Percentiles rank a stretch among this genome's conserved stretches.
Conservation (phyloP, 1,140 invertebrate species). For the Scaptodrosophila lebanonensis region DNA sequence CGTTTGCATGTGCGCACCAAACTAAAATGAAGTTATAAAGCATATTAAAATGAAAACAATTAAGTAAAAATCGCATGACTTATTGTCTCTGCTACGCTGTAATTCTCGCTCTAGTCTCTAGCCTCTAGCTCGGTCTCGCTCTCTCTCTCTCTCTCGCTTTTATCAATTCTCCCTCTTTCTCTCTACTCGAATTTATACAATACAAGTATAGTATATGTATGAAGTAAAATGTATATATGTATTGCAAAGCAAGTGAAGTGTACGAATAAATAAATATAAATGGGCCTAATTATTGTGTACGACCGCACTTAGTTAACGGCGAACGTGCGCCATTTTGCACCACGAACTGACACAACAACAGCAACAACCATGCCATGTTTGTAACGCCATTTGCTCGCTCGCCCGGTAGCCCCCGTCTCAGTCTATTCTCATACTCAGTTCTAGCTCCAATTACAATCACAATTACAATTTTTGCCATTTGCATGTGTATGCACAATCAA, state of each 20-base stretch:
- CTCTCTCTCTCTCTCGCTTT: conserved; percentile 10
- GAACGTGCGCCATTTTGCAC: too few relatives aligned
- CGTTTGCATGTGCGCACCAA: conserved; percentile 69
- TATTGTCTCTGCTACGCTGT: conserved; percentile 26
- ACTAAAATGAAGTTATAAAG: conserved; percentile 21
- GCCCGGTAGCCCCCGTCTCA: conserved; percentile 3
- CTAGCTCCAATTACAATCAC: conserved; percentile 39
- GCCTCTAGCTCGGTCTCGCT: conserved; percentile 12
- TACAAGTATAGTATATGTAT: conserved; percentile 26
- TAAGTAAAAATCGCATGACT: conserved; percentile 56
- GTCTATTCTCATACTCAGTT: conserved; percentile 1
- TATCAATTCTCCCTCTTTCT: conserved; percentile 5
- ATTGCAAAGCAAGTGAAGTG: conserved; percentile 26
- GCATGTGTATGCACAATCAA: conserved; percentile 61
- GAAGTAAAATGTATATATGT: conserved; percentile 18
- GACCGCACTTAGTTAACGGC: too few relatives aligned
- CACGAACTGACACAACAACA: conserved; percentile 22
- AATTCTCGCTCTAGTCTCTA: too few relatives aligned
- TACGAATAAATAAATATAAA: conserved; percentile 48
- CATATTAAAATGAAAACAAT: conserved; percentile 37
- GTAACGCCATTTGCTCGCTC: conserved; percentile 10
- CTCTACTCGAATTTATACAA: conserved; percentile 6
- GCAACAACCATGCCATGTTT: conserved; percentile 39
- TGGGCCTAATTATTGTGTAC: conserved; percentile 46
- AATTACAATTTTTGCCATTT: too few relatives aligned